phyloP scores from a whole-genome alignment of 2,888 invertebrate species.

The Aleiodes testaceus region DNA sequence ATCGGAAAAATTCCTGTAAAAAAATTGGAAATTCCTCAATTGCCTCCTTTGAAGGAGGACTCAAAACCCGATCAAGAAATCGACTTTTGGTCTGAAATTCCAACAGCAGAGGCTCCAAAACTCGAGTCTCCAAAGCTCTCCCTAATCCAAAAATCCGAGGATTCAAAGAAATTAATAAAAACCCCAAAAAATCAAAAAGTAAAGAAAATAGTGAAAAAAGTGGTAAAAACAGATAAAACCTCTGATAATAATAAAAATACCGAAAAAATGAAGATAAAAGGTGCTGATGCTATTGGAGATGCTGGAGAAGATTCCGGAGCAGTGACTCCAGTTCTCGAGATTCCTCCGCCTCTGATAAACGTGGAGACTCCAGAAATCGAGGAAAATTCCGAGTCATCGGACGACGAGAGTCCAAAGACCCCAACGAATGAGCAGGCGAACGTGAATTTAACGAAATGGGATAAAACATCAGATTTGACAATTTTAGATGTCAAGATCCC shows the following conservation, averaged over 20 bases:
- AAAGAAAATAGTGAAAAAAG: conserved; percentile 48
- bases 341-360: conserved; percentile 16
- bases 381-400: conserved; percentile 42
- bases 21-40: background rate
- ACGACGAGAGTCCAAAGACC: conserved; percentile 58
- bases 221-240: conserved; percentile 54
- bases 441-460: conserved; percentile 64
- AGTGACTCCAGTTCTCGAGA: conserved; percentile 44
- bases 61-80: background rate
- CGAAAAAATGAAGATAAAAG: conserved; percentile 47
- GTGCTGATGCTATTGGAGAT: conserved; percentile 41
- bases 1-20: background rate
- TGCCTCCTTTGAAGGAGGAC: conserved; percentile 22
- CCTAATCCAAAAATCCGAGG: conserved; percentile 29
- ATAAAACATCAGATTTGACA: conserved; percentile 62
- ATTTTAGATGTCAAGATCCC: conserved; percentile 56
- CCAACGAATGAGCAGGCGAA: conserved; percentile 62
- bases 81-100: conserved; percentile 60
- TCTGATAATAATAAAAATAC: conserved; percentile 50
- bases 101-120: conserved; percentile 32
- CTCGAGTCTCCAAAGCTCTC: conserved; percentile 46
- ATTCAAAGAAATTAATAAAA: background rate
- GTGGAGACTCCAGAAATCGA: background rate
- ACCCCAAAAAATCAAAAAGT: conserved; percentile 25
- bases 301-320: background rate